Evolutionary conservation across 2,113 vertebrate genomes (phyloP), one percentile per base, ranked within the genome.

Genomic region (Loxodonta africana): DNA sequence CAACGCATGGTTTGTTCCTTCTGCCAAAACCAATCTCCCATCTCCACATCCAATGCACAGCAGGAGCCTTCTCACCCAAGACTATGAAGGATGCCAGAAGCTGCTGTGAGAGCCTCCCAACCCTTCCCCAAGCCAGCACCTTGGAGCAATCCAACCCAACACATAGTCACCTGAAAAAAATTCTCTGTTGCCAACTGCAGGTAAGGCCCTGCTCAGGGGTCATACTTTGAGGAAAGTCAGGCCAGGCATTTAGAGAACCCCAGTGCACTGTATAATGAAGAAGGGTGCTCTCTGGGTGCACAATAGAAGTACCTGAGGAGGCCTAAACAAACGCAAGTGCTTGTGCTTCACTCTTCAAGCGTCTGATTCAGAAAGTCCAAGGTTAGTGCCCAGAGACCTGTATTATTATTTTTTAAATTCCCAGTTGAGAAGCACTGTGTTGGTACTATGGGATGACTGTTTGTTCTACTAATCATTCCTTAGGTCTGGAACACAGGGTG

Each of bases 251-350:
- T 1, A 76, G 41, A 63, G 51, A 9, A 83, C 25, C 10, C 41
- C 9, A 46, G 0, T 26, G 18, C 10, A n/a, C 0, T 28, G 25
- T 2, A 17, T 5, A 26, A 51, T 1, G 10, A 60, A 74, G 82
- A 90, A 60, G 26, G 25, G 5, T 7, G 74, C 10, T 48, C 20
- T 8, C 1, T 28, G 9, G 8, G 17, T 23, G 12, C 3, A 60
- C 17, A 25, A 28, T 51, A 83, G 63, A 76, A 44, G 5, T 8
- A 3, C 2, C 33, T 17, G 5, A 33, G 7, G 44, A 48, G 12
- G 41, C 25, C 71, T 44, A 46, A 7, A 78, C 44, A 85, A 23
- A 26, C 28, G 48, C 83, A 78, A 44, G 12, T 73, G 21, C 9
- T 62, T 44, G 21, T 62, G 26, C 33, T 46, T 77, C 44, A 28